These are phyloP conservation scores for Disparrhopalites patrizii DNA, from an alignment of 2,888 invertebrate species.

Conservation along the genomic window DNA sequence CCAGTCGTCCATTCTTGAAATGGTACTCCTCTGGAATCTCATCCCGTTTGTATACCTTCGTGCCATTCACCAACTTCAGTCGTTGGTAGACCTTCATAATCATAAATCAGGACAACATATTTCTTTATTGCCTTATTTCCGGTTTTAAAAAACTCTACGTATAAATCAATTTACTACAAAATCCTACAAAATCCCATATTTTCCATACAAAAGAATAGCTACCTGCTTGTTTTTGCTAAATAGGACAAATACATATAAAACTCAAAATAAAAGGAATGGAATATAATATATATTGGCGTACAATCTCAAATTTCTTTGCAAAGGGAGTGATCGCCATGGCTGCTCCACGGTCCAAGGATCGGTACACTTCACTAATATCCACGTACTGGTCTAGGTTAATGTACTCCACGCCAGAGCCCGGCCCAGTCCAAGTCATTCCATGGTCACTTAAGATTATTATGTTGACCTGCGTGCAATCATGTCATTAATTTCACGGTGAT, in stretches of 20 bases:
- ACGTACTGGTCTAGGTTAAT: slow-evolving; percentile 49
- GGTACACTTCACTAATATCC: slow-evolving; percentile 46
- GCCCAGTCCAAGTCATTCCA: slow-evolving; percentile 51
- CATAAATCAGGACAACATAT: neutral
- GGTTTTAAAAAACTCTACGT: slow-evolving; percentile 2
- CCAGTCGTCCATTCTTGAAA: slow-evolving; percentile 52
- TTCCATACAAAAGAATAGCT: too few relatives aligned
- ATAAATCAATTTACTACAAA: too few relatives aligned
- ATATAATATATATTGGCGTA: slow-evolving; percentile 20
- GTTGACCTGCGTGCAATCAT: slow-evolving; percentile 49
- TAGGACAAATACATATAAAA: neutral
- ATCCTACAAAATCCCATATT: too few relatives aligned
- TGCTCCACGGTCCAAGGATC: slow-evolving; percentile 49
- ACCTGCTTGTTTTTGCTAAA: neutral
- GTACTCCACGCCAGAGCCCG: slow-evolving; percentile 44
- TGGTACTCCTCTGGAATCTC: slow-evolving; percentile 53
- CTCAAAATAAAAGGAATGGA: too few relatives aligned
- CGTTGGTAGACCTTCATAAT: slow-evolving; percentile 45
- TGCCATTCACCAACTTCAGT: slow-evolving; percentile 46
- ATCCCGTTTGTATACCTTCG: slow-evolving; percentile 51
- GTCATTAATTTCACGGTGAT: neutral
- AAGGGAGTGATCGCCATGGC: slow-evolving; percentile 49
- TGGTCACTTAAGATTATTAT: slow-evolving; percentile 52
- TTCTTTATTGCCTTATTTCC: neutral
- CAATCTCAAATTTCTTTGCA: slow-evolving; percentile 39